A percentile compares a stretch with the other conserved stretches of the same genome.
phyloP scores from a whole-genome alignment of 2,113 vertebrate genomes.

The Rhizomys pruinosus region DNA sequence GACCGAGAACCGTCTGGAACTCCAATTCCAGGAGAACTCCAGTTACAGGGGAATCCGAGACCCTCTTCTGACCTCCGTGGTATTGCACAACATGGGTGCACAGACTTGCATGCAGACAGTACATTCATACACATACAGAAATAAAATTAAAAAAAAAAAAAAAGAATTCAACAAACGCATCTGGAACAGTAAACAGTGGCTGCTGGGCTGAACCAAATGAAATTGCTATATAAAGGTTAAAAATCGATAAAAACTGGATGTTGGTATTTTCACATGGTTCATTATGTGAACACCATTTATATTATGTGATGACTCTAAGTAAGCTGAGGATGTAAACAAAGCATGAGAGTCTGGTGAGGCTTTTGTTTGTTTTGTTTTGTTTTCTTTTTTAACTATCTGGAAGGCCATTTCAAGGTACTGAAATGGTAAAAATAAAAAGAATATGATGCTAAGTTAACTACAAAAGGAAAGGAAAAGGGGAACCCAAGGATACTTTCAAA shows the following conservation, averaged over 20 bases:
- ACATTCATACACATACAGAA: too few species aligned
- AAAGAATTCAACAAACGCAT: not conserved
- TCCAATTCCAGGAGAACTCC: too few species aligned
- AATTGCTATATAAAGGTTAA: slow-evolving; percentile 14
- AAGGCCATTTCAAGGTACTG: not conserved
- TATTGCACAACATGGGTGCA: too few species aligned
- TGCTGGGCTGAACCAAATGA: not conserved
- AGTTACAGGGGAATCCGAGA: too few species aligned
- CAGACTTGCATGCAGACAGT: too few species aligned
- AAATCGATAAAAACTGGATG: not conserved
- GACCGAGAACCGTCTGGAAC: too few species aligned
- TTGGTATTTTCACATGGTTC: not conserved
- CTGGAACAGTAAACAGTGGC: not conserved
- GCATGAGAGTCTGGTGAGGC: not conserved
- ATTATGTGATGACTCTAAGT: slow-evolving; percentile 3
- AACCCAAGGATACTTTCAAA: not conserved
- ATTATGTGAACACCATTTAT: not conserved
- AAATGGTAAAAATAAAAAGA: slow-evolving; percentile 13
- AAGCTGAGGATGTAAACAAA: not conserved
- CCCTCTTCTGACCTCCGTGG: too few species aligned
- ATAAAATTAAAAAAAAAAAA: too few species aligned
- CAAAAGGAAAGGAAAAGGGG: not conserved
- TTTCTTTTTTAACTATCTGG: not conserved
- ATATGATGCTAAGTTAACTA: not conserved
- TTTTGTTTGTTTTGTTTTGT: not conserved